These are phyloP conservation scores for Parotocinclus haroldoi DNA, from an alignment of 2,797 vertebrate species.

Conservation along the genomic window DNA sequence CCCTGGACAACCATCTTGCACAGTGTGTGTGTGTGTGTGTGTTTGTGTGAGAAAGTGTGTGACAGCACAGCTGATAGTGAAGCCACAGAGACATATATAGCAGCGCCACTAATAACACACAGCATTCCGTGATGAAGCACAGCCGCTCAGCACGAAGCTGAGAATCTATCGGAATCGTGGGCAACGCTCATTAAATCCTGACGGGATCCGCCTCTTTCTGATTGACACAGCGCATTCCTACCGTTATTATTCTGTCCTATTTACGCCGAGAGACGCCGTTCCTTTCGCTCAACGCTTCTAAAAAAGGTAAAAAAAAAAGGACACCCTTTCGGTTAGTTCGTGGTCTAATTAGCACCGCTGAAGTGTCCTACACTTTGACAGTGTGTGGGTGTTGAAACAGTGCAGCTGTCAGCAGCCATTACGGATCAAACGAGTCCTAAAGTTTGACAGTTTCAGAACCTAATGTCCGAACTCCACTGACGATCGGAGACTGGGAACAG, in stretches of 20 bases:
- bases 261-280: slow-evolving; percentile 26
- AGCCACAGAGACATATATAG: slow-evolving; percentile 49
- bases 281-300: slow-evolving; percentile 36
- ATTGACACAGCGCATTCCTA: slow-evolving; percentile 28
- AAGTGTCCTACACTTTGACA: neutral
- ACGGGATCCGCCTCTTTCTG: slow-evolving; percentile 9
- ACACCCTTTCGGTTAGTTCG: slow-evolving; percentile 1
- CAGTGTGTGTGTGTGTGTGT: too few relatives aligned
- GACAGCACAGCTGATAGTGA: slow-evolving; percentile 61
- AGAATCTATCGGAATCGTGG: slow-evolving; percentile 1
- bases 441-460: slow-evolving; percentile 48
- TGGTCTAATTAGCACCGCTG: neutral
- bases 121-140: slow-evolving; percentile 20
- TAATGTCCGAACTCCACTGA: slow-evolving; percentile 44
- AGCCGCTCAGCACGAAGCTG: slow-evolving; percentile 9
- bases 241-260: slow-evolving; percentile 28
- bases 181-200: slow-evolving; percentile 8
- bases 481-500: neutral
- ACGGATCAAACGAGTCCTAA: slow-evolving; percentile 41
- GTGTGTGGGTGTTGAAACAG: slow-evolving; percentile 3
- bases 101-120: slow-evolving; percentile 16
- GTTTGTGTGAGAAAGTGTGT: neutral
- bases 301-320: slow-evolving; percentile 46
- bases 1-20: too few relatives aligned
- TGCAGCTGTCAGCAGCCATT: slow-evolving; percentile 51